These are phyloP conservation scores for Eupithecia subumbrata DNA, from an alignment of 2,888 invertebrate genomes.

Conservation along the genomic window DNA sequence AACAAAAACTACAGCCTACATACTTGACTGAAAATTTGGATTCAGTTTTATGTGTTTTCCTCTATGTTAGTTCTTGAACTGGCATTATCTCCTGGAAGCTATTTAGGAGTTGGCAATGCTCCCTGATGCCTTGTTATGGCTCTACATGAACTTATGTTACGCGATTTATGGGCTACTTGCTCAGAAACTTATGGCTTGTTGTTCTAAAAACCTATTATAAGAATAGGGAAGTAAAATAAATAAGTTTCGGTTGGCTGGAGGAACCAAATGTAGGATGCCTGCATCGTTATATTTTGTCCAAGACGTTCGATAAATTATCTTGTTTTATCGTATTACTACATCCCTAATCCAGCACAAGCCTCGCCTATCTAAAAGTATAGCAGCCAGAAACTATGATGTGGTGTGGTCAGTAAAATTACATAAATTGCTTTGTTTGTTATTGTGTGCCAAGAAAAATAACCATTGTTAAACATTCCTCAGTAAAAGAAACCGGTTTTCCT, in stretches of 20 bases:
- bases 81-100: conserved; percentile 21
- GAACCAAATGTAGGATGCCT: not conserved
- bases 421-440: not conserved
- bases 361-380: not conserved
- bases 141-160: conserved; percentile 16
- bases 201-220: not conserved
- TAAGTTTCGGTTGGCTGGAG: not conserved
- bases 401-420: not conserved
- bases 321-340: no score
- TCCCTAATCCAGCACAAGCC: no score
- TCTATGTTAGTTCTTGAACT: conserved; percentile 21
- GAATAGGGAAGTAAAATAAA: not conserved
- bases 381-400: not conserved
- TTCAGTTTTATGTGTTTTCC: conserved; percentile 10
- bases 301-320: no score
- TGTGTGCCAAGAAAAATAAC: not conserved
- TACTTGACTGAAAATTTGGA: not conserved
- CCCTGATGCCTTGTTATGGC: conserved; percentile 24
- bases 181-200: conserved; percentile 3
- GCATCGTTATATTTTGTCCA: not conserved
- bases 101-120: conserved; percentile 30
- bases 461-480: not conserved
- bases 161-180: not conserved
- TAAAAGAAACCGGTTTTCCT: not conserved
- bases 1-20: no score